Evolutionary conservation across 2,888 invertebrate genomes (phyloP).

Genomic region (Caenorhabditis uteleia): DNA sequence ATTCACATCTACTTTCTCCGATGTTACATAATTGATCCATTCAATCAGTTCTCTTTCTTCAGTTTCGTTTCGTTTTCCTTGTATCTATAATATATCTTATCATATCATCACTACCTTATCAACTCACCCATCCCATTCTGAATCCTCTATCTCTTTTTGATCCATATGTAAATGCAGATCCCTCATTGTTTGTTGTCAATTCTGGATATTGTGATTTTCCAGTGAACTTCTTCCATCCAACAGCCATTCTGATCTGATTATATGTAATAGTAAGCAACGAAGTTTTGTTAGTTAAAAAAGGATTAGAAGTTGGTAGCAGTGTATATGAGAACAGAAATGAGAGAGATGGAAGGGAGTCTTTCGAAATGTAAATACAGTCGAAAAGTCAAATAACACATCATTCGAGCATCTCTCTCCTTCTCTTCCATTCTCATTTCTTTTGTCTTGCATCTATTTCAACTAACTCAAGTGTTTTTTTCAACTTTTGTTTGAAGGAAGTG

Average conservation of each 20-base stretch:
- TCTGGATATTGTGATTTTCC: conserved; percentile 56
- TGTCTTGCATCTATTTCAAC: no score
- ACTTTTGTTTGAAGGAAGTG: no score
- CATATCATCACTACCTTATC: neutral
- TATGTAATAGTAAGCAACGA: no score
- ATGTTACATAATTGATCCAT: conserved; percentile 43
- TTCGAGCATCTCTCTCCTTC: neutral
- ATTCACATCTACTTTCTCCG: conserved; percentile 9
- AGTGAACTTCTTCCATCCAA: conserved; percentile 57
- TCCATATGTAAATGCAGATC: conserved; percentile 54
- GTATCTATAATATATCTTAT: conserved; percentile 40
- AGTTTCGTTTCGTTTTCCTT: conserved; percentile 46
- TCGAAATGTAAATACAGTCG: no score
- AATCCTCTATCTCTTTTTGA: conserved; percentile 51
- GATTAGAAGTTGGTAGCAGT: neutral
- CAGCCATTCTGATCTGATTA: conserved; percentile 45
- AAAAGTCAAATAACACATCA: neutral
- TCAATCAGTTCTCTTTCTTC: conserved; percentile 40
- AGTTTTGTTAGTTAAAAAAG: neutral
- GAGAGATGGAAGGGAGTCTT: neutral
- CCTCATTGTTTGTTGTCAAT: conserved; percentile 41
- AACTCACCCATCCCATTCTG: conserved; percentile 51
- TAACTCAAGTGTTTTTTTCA: conserved; percentile 3
- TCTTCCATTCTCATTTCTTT: neutral
- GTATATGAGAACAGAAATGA: neutral